Evolutionary conservation across 92 coral and sea anemone genomes (phyloP).

Genomic region (Zoanthus gigantus): DNA sequence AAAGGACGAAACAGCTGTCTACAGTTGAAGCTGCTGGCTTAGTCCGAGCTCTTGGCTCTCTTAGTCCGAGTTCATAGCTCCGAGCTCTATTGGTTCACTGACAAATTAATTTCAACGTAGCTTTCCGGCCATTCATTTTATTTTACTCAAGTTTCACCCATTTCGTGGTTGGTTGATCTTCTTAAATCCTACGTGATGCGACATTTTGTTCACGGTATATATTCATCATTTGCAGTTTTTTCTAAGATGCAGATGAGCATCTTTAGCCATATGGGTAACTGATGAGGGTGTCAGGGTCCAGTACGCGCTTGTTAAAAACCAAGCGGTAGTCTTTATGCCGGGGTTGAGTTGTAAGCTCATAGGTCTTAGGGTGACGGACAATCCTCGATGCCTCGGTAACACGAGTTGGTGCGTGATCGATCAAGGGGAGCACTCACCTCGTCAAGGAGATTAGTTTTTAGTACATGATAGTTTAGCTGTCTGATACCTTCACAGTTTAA

Average conservation of each 20-base stretch:
- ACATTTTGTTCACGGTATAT: no score
- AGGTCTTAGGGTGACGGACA: not conserved
- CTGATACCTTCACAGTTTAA: not conserved
- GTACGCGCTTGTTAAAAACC: not conserved
- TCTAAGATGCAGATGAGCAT: not conserved
- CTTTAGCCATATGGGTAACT: constrained; percentile 12
- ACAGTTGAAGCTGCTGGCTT: no score
- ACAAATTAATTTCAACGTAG: no score
- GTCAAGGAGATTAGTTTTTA: not conserved
- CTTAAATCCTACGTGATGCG: no score
- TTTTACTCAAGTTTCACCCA: no score
- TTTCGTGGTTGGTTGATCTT: no score
- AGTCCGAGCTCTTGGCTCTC: no score
- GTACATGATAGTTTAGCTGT: not conserved
- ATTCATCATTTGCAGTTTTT: no score
- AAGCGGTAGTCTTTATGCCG: not conserved
- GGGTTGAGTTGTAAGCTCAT: constrained; percentile 7
- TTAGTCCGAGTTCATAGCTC: no score
- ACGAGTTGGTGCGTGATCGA: not conserved
- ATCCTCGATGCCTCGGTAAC: not conserved
- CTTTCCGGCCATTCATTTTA: no score
- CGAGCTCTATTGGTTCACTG: no score
- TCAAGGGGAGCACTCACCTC: constrained; percentile 7
- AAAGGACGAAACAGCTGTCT: no score
- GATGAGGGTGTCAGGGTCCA: constrained; percentile 12